Evolutionary conservation across 2,888 invertebrate species (phyloP).

Genomic region (Acheta domesticus): DNA sequence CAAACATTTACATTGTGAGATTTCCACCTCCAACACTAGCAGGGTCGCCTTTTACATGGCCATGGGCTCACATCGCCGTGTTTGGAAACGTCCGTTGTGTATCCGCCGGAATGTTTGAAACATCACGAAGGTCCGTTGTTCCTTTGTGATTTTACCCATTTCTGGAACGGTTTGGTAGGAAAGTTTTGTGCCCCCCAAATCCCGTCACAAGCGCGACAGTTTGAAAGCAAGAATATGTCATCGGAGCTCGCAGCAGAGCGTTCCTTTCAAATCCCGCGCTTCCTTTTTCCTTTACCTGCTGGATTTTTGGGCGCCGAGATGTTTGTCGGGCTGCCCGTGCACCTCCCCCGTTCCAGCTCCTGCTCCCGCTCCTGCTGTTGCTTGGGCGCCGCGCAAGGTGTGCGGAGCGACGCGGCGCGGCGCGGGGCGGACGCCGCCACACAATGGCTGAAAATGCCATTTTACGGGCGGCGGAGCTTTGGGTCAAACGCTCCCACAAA

Average conservation of each 20-base stretch:
- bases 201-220: not conserved
- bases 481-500: no score
- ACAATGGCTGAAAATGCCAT: no score
- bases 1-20: no score
- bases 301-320: not conserved
- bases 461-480: no score
- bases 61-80: not conserved
- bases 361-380: no score
- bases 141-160: not conserved
- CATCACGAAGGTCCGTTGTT: not conserved
- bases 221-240: conserved; percentile 18
- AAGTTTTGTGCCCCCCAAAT: not conserved
- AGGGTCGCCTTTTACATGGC: not conserved
- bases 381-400: no score
- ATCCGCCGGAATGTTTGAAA: not conserved
- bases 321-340: not conserved
- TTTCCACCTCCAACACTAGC: not conserved
- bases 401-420: no score
- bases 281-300: not conserved
- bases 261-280: not conserved
- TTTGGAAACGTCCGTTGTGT: not conserved
- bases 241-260: not conserved
- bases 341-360: no score
- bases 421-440: no score
- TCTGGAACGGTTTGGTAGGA: not conserved